phyloP scores from a whole-genome alignment of 2,888 invertebrate species.

The Cerceris ruficornis region DNA sequence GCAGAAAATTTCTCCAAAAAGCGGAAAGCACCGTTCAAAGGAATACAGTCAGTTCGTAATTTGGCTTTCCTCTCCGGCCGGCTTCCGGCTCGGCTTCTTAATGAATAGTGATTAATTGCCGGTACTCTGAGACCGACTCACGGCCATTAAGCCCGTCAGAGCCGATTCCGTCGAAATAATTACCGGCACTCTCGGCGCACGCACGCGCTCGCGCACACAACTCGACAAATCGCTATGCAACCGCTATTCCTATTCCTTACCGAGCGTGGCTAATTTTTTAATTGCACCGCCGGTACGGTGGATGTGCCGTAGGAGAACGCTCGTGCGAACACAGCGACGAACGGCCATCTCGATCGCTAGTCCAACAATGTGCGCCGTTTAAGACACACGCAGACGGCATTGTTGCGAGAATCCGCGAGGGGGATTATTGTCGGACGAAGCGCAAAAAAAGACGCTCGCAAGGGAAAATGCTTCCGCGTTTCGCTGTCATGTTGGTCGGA shows the following conservation, averaged over 20 bases:
- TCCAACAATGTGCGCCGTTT: conserved; percentile 45
- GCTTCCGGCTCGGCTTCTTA: conserved; percentile 70
- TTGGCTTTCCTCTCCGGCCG: conserved; percentile 67
- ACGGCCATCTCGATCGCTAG: conserved; percentile 18
- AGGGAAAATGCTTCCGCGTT: conserved; percentile 5
- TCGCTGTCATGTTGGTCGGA: neutral
- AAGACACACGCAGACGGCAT: conserved; percentile 14
- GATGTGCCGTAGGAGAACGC: conserved; percentile 20
- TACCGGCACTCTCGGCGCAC: conserved; percentile 65
- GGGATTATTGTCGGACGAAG: neutral
- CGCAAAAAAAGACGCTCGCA: neutral
- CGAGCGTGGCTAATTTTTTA: conserved; percentile 70
- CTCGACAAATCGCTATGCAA: conserved; percentile 51
- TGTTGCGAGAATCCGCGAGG: neutral
- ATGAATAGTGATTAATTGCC: conserved; percentile 75
- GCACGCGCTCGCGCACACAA: conserved; percentile 34
- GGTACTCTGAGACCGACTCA: conserved; percentile 71
- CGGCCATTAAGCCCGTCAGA: conserved; percentile 73
- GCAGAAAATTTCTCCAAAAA: conserved; percentile 19
- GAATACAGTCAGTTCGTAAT: conserved; percentile 66
- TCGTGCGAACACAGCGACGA: conserved; percentile 40
- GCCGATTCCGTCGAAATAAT: conserved; percentile 75
- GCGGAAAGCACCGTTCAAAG: conserved; percentile 44
- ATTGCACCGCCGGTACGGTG: conserved; percentile 45
- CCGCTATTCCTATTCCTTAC: conserved; percentile 58